Conservation (phyloP, 2,888 invertebrate genomes). For the Chirona hameri region DNA sequence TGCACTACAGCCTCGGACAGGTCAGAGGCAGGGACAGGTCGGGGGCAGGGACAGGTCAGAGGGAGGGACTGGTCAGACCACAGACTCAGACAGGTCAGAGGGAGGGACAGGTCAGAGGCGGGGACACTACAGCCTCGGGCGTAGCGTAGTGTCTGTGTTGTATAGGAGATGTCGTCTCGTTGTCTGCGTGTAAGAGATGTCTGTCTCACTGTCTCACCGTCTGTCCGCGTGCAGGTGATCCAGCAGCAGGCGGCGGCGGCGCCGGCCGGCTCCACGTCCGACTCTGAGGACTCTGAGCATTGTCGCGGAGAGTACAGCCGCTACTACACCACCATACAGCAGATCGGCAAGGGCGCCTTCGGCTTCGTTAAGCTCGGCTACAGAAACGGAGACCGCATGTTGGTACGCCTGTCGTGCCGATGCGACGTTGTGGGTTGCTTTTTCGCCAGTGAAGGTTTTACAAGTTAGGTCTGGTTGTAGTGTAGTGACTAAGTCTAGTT, state of each 20-base stretch:
- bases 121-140: too few species aligned
- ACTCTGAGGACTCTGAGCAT: not conserved
- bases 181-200: too few species aligned
- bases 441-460: too few species aligned
- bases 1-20: not conserved
- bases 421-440: too few species aligned
- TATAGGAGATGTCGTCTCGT: too few species aligned
- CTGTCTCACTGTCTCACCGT: too few species aligned
- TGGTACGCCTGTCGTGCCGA: constrained; percentile 45
- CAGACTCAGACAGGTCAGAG: too few species aligned
- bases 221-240: not conserved
- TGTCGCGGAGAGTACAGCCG: constrained; percentile 35
- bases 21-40: not conserved
- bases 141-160: too few species aligned
- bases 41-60: too few species aligned
- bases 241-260: not conserved
- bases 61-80: too few species aligned
- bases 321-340: constrained; percentile 49
- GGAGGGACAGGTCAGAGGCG: not conserved
- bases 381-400: constrained; percentile 57
- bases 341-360: constrained; percentile 69
- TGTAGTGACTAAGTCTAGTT: too few species aligned
- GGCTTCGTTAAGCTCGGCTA: constrained; percentile 68
- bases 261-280: not conserved
- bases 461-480: too few species aligned